Evolutionary conservation across 2,113 vertebrate genomes (phyloP).

Genomic region (Empidonax alnorum): DNA sequence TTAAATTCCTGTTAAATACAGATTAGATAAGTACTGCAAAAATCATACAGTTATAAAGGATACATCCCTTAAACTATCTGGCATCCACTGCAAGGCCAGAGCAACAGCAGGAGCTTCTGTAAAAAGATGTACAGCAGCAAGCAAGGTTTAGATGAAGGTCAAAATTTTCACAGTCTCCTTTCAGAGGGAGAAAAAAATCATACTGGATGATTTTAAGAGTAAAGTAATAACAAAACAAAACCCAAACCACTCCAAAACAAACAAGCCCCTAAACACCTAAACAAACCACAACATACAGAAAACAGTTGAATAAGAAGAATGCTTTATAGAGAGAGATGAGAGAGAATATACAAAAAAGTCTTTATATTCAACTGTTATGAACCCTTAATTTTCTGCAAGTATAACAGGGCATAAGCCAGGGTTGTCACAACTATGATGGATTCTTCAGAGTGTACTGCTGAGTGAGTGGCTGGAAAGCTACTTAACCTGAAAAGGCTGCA

Average conservation of each 20-base stretch:
- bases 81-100: background rate
- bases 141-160: background rate
- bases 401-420: background rate
- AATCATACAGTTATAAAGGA: background rate
- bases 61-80: background rate
- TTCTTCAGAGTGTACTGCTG: background rate
- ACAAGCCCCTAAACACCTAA: background rate
- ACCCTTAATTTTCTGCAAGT: background rate
- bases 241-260: too few relatives aligned
- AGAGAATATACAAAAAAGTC: background rate
- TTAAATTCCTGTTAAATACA: constrained; percentile 25
- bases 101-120: background rate
- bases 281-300: background rate
- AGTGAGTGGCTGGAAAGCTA: background rate
- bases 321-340: background rate
- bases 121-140: background rate
- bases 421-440: background rate
- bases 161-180: background rate
- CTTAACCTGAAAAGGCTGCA: background rate
- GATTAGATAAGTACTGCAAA: constrained; percentile 4
- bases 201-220: background rate
- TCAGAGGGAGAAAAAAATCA: background rate
- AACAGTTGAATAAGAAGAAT: background rate
- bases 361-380: background rate
- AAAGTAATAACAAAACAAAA: background rate